Conservation (phyloP, 2,888 invertebrate genomes). For the Anoplius nigerrimus region DNA sequence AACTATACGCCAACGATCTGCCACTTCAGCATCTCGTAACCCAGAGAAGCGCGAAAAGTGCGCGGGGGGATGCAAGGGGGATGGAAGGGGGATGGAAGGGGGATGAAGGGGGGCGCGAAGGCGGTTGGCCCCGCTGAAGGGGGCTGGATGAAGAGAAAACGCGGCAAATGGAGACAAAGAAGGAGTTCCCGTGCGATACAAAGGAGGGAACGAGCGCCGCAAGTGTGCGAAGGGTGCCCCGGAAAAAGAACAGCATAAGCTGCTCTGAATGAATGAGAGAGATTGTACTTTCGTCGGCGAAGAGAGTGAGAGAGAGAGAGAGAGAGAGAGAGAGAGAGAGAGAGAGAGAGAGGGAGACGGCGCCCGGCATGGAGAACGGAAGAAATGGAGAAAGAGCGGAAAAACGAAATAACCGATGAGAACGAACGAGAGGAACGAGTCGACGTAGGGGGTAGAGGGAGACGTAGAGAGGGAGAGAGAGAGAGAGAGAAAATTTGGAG, state of each 20-base stretch:
- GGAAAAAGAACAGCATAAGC: background rate
- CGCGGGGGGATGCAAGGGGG: background rate
- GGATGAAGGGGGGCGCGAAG: background rate
- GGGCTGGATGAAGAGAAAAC: background rate
- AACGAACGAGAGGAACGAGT: slow-evolving; percentile 1
- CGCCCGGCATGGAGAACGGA: background rate
- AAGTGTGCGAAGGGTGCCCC: too few species aligned
- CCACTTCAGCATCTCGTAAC: slow-evolving; percentile 10
- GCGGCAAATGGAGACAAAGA: background rate
- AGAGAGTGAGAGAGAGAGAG: background rate
- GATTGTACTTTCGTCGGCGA: too few species aligned
- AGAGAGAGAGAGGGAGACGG: background rate
- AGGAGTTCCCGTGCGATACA: background rate
- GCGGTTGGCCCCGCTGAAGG: background rate
- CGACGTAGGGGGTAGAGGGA: background rate
- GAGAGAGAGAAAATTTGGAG: background rate
- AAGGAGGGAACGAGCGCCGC: background rate
- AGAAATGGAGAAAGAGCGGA: background rate
- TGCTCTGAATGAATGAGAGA: background rate
- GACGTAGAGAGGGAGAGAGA: slow-evolving; percentile 1
- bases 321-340: background rate
- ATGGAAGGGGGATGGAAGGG: too few species aligned
- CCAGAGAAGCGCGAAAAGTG: background rate
- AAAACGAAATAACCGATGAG: background rate
- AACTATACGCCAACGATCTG: slow-evolving; percentile 5